These are phyloP conservation scores for Lithobates pipiens DNA, from an alignment of 2,797 vertebrate species.

Conservation along the genomic window DNA sequence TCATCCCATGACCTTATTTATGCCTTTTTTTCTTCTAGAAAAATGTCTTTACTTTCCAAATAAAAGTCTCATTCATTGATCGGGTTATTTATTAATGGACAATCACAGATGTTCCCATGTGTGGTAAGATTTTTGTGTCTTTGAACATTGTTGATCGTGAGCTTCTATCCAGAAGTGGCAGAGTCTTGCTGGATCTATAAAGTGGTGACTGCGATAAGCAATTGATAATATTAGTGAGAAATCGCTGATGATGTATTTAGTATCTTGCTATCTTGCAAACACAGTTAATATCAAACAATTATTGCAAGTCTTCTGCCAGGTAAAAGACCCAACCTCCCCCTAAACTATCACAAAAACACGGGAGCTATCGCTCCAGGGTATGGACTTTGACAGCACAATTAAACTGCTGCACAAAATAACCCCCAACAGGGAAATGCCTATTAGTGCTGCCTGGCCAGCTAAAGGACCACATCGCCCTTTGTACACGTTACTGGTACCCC, in stretches of 20 bases:
- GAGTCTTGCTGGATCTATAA: too few relatives aligned
- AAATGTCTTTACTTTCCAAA: too few relatives aligned
- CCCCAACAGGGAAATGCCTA: background rate
- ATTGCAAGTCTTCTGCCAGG: slow-evolving; percentile 13
- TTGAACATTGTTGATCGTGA: too few relatives aligned
- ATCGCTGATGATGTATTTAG: background rate
- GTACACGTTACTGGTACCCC: background rate
- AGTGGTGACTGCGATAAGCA: too few relatives aligned
- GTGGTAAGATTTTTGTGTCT: too few relatives aligned
- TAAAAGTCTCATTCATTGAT: too few relatives aligned
- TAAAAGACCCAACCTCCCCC: background rate
- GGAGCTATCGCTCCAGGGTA: background rate
- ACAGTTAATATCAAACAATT: background rate
- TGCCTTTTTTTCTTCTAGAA: too few relatives aligned
- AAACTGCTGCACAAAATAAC: background rate
- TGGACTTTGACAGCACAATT: slow-evolving; percentile 45
- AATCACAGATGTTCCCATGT: too few relatives aligned
- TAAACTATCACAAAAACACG: background rate
- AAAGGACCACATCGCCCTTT: background rate
- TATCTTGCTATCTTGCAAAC: background rate
- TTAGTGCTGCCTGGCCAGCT: background rate
- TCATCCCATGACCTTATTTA: too few relatives aligned
- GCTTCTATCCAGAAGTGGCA: too few relatives aligned
- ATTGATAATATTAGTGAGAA: background rate
- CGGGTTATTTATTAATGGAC: too few relatives aligned